Percentiles rank a stretch among this genome's conserved stretches.
These are phyloP conservation scores for Paralichthys olivaceus DNA, from an alignment of 2,113 vertebrate species.

Conservation along the genomic window DNA sequence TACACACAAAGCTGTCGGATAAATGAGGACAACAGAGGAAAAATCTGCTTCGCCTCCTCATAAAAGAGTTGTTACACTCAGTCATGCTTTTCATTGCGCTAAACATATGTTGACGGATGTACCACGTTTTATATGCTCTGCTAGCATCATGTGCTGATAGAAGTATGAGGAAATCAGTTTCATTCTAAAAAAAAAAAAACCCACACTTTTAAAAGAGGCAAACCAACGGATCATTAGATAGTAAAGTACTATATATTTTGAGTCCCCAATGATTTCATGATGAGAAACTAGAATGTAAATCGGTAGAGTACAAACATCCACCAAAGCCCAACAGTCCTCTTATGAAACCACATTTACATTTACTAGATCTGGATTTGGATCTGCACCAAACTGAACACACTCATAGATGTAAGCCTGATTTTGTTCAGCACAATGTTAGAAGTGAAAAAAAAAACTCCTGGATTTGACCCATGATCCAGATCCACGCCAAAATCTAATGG, in stretches of 20 bases:
- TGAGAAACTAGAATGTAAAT: background rate
- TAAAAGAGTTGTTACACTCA: constrained; percentile 32
- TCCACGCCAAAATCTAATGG: too few species aligned
- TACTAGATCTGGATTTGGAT: too few species aligned
- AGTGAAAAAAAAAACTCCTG: too few species aligned
- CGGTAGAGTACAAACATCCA: too few species aligned
- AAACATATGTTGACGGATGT: constrained; percentile 22
- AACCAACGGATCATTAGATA: background rate
- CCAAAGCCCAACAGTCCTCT: too few species aligned
- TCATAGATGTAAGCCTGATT: too few species aligned
- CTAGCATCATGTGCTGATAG: background rate
- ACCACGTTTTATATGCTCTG: background rate
- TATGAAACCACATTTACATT: too few species aligned
- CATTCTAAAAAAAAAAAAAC: background rate
- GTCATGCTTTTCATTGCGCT: constrained; percentile 24
- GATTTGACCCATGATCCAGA: too few species aligned
- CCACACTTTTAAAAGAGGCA: constrained; percentile 11
- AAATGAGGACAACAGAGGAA: constrained; percentile 20
- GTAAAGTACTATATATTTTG: background rate
- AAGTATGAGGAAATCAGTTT: constrained; percentile 2
- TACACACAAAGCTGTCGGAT: constrained; percentile 6
- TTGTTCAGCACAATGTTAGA: too few species aligned
- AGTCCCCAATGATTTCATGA: background rate
- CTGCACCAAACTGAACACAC: too few species aligned
- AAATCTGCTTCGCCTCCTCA: background rate